Percentiles rank a stretch among this genome's conserved stretches.
Conservation (phyloP, 2,888 invertebrate species). For the Cosmorhoe ocellata region DNA sequence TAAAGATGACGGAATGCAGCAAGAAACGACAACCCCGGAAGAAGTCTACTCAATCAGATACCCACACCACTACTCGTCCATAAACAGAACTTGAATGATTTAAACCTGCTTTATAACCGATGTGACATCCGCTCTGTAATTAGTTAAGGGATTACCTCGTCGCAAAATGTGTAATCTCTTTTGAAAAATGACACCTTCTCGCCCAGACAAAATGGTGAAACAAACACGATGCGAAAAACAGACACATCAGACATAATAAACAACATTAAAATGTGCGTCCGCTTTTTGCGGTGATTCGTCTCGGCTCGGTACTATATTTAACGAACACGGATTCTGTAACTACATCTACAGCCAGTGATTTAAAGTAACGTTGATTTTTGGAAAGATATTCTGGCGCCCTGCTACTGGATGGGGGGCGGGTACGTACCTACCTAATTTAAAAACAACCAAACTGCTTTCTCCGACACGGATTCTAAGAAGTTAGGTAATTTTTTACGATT, state of each 20-base stretch:
- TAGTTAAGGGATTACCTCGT: slow-evolving; percentile 47
- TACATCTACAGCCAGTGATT: slow-evolving; percentile 20
- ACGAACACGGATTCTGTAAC: slow-evolving; percentile 42
- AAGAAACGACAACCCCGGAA: slow-evolving; percentile 14
- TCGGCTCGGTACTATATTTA: slow-evolving; percentile 57
- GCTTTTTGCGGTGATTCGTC: slow-evolving; percentile 49
- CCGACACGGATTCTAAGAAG: slow-evolving; percentile 45
- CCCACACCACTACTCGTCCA: slow-evolving; percentile 16
- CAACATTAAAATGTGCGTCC: slow-evolving; percentile 45
- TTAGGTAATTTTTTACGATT: slow-evolving; percentile 45
- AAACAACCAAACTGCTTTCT: slow-evolving; percentile 51
- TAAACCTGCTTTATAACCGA: slow-evolving; percentile 23
- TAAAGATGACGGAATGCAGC: slow-evolving; percentile 10
- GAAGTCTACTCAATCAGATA: slow-evolving; percentile 15
- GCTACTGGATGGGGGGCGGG: slow-evolving; percentile 45
- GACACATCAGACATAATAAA: slow-evolving; percentile 44
- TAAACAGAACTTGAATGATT: slow-evolving; percentile 21
- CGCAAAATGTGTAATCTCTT: slow-evolving; percentile 47
- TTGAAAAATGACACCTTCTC: slow-evolving; percentile 55
- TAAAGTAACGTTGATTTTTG: slow-evolving; percentile 14
- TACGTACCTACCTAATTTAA: no score
- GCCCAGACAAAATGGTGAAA: slow-evolving; percentile 44
- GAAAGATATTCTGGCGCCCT: slow-evolving; percentile 46
- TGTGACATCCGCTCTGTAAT: slow-evolving; percentile 46
- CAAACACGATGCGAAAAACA: slow-evolving; percentile 53